Percentiles rank a stretch among this genome's conserved stretches.
phyloP scores from a whole-genome alignment of 2,113 vertebrate genomes.

The Charina bottae region DNA sequence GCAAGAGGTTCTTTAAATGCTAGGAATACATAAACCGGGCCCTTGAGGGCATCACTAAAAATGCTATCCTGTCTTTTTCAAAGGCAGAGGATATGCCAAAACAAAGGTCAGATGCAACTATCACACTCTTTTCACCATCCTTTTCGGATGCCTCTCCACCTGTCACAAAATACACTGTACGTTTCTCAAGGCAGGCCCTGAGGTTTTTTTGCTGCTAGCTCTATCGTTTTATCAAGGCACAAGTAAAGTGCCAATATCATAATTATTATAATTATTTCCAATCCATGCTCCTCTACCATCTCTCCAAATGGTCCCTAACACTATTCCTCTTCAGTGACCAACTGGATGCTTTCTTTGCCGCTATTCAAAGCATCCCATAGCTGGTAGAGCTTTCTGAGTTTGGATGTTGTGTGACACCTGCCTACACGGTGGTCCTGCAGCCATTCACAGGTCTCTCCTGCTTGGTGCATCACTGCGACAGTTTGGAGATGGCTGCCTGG shows the following conservation, averaged over 20 bases:
- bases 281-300: background rate
- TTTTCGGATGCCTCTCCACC: background rate
- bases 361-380: background rate
- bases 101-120: background rate
- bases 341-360: background rate
- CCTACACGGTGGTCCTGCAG: background rate
- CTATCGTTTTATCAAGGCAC: background rate
- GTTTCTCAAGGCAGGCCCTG: background rate
- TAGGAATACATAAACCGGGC: background rate
- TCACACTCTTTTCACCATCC: background rate
- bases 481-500: conserved; percentile 17
- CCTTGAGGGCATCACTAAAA: background rate
- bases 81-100: background rate
- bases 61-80: background rate
- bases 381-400: background rate
- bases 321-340: rapidly evolving
- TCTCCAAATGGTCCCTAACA: background rate
- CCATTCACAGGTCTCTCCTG: background rate
- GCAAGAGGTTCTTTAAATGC: background rate
- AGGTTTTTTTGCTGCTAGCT: background rate
- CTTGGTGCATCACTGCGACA: conserved; percentile 11
- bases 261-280: background rate
- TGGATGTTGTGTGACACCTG: background rate
- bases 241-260: background rate
- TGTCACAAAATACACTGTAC: background rate